Base-by-base conservation (phyloP, 2,113 vertebrate species). In the Mus pahari region DNA sequence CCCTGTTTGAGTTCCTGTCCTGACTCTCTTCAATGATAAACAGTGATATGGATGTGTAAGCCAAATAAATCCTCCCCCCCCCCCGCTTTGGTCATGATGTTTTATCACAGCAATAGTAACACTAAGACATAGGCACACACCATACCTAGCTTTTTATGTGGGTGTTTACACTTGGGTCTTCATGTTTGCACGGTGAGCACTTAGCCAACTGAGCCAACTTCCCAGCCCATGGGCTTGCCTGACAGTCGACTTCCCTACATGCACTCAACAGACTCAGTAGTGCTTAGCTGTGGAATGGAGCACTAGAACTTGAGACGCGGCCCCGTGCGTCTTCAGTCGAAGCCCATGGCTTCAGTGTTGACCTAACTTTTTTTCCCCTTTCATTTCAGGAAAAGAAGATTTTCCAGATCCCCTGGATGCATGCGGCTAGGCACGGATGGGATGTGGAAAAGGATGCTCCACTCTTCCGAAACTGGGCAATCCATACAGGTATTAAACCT, bases 331-430 rank as follows among this genome's bases (percentile, higher is more conserved):
- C 20, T 42, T 68, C 42, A 22, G 60, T 50, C 64, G 58, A 95
- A 81, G 33, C 14, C 62, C 24, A 5, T 5, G 31, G 42, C 58
- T 68, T 0, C 60, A 53, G 58, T 64, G 75, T 55, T 81, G 26
- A 17, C n/a, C 94, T 58, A 17, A 26, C 45, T 45, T 73, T 71
- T 39, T n/a, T 70, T 73, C 22, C 3, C 73, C 58, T 53, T n/a
- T 70, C 74, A 89, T 93, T 98, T 14, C 94, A 99, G 99, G 99
- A 99, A 94, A 99, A 99, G 98, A 99, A 99, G 98, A 99, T 99
- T 98, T 99, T 99, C 98, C 99, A 99, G 98, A 99, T 99, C 97
- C 99, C 99, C 1, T 99, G 99, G 99, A 99, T 99, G 99, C 99
- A 99, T 64, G 99, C 99, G 0, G 99, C 99, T 83, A 98, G 99